Evolutionary conservation across 2,113 vertebrate genomes (phyloP).

Genomic region (Tretioscincus oriximinensis): DNA sequence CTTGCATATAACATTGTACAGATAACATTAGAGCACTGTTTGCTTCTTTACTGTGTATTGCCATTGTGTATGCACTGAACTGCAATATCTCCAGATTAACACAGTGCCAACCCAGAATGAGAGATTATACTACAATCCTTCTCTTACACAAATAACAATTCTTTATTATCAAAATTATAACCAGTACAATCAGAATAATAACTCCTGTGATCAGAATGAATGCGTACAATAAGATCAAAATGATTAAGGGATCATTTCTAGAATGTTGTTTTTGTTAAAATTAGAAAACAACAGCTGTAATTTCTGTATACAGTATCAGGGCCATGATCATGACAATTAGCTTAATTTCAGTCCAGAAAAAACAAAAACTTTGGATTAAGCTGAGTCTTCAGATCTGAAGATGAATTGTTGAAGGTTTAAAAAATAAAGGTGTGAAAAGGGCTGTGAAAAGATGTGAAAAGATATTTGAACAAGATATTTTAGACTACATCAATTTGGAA

Average conservation of each 20-base stretch:
- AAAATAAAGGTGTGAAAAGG: no score
- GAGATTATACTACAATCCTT: constrained; percentile 39
- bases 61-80: constrained; percentile 56
- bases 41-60: constrained; percentile 42
- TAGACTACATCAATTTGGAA: constrained; percentile 36
- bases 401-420: no score
- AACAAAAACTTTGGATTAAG: no score
- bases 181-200: not conserved
- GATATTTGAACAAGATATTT: not conserved
- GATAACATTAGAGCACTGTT: not conserved
- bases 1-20: constrained; percentile 13
- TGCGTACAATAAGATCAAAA: not conserved
- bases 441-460: no score
- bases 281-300: constrained; percentile 13
- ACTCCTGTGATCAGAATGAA: not conserved
- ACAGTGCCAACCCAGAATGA: constrained; percentile 27
- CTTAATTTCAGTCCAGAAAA: no score
- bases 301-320: constrained; percentile 17
- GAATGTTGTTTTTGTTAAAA: constrained; percentile 1
- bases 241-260: not conserved
- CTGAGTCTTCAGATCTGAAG: no score
- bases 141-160: constrained; percentile 41
- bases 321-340: not conserved
- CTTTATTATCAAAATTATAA: constrained; percentile 16
- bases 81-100: constrained; percentile 63